Evolutionary conservation across 2,113 vertebrate genomes (phyloP).

Genomic region (Mandrillus leucophaeus): DNA sequence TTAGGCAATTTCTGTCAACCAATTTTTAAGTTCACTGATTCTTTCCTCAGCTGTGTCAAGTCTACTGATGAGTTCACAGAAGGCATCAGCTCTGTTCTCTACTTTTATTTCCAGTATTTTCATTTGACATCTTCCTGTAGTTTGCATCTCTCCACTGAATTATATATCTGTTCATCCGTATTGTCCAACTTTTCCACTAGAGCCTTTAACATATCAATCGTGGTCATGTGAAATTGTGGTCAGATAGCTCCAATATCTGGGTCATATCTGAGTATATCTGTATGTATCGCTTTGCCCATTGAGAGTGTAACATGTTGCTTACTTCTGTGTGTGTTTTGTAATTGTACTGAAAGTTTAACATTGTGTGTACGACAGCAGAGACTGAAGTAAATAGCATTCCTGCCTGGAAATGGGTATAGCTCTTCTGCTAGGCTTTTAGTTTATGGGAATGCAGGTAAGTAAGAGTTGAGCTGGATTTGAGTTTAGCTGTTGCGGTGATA

Average conservation of each 20-base stretch:
- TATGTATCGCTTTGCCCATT: not conserved
- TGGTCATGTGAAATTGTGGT: not conserved
- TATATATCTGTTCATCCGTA: not conserved
- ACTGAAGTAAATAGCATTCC: not conserved
- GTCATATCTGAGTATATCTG: not conserved
- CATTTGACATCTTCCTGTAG: not conserved
- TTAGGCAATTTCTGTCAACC: not conserved
- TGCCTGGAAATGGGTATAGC: not conserved
- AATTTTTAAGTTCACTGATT: not conserved
- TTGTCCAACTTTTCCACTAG: not conserved
- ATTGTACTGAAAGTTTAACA: not conserved
- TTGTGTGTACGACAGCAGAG: not conserved
- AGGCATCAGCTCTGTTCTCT: not conserved
- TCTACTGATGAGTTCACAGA: not conserved
- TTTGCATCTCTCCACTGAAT: not conserved
- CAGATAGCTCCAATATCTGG: not conserved
- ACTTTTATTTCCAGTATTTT: not conserved
- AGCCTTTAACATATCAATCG: not conserved
- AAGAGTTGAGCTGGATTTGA: not conserved
- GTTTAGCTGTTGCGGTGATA: not conserved
- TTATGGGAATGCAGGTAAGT: rapidly evolving
- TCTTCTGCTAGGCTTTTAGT: not conserved
- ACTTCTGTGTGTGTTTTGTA: not conserved
- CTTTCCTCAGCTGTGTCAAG: not conserved
- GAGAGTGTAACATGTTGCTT: not conserved